A percentile compares a stretch with the other conserved stretches of the same genome.
These are phyloP conservation scores for Nicator chloris DNA, from an alignment of 2,113 vertebrate genomes.

Conservation along the genomic window DNA sequence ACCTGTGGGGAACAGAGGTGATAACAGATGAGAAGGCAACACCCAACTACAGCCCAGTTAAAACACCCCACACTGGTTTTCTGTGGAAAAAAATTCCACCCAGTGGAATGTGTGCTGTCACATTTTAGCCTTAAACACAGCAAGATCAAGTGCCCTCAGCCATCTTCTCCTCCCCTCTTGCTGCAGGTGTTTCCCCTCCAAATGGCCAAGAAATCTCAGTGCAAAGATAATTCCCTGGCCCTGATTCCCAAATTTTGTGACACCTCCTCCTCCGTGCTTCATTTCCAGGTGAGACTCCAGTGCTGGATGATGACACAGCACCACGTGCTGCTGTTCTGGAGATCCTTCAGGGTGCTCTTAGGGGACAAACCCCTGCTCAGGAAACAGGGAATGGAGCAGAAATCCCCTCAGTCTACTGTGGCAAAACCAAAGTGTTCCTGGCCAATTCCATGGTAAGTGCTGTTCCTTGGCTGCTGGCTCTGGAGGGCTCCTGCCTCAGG, in stretches of 20 bases:
- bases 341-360: slow-evolving; percentile 61
- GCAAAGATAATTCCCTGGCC: not conserved
- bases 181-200: not conserved
- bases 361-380: not conserved
- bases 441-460: slow-evolving; percentile 78
- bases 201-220: not conserved
- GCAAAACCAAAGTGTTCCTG: slow-evolving; percentile 92
- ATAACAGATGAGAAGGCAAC: not conserved
- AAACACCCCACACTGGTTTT: not conserved
- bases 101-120: not conserved
- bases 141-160: not conserved
- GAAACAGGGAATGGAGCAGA: not conserved
- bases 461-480: not conserved
- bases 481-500: not conserved
- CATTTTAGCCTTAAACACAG: not conserved
- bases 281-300: slow-evolving; percentile 32
- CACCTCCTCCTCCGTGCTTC: not conserved
- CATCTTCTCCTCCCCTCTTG: not conserved
- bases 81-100: too few species aligned
- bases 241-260: not conserved
- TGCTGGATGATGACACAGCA: not conserved
- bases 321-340: slow-evolving; percentile 54
- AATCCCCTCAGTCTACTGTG: slow-evolving; percentile 77
- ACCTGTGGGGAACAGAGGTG: not conserved
- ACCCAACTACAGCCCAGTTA: not conserved